Base-by-base conservation (phyloP, 30 jellyfish, hydroid and myxozoan species). In the Rhopilema esculentum region DNA sequence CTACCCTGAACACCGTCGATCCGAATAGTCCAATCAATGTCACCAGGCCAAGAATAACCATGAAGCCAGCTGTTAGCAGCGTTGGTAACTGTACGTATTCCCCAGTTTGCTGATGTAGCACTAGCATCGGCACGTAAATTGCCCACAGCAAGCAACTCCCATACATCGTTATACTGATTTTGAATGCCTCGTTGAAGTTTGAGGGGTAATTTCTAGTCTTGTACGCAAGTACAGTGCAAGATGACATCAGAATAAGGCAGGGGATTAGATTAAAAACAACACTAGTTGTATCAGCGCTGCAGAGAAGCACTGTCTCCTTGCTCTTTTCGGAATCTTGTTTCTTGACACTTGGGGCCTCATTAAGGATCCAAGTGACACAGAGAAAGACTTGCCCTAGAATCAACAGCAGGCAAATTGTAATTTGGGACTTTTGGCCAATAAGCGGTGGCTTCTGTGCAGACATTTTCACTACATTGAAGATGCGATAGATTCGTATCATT, bases 141-240 rank as follows among this genome's bases (percentile, higher is more conserved):
- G 86, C 97, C 97, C 97, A 89, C 28, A 88, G 85, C 57, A 95
- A 89, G 50, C 95, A 87, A 24, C 98, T 95, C 63, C 90, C 62
- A 75, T 89, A 95, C 99, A 95, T 95, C 24, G 99, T 95, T 9
- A 95, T 78, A 66, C 96, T 97, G 63, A 95, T 95, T 84, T 91
- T 90, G 67, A 91, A 68, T 12, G n/a, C n/a, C n/a, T n/a, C n/a
- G n/a, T n/a, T n/a, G n/a, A n/a, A n/a, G n/a, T n/a, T n/a, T n/a
- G n/a, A 90, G 0, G 99, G 99, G 19, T 89, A 87, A 25, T 95
- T 95, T 28, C 99, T 84, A 51, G 99, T 95, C 84, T 89, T 89
- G 86, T 83, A 95, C 71, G 98, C 97, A 86, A 73, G 90, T 22
- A 70, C 80, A 24, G 99, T 90, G 75, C 99, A 80, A 4, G 91